phyloP scores from a whole-genome alignment of 2,888 invertebrate genomes.

The Melanchra persicariae region DNA sequence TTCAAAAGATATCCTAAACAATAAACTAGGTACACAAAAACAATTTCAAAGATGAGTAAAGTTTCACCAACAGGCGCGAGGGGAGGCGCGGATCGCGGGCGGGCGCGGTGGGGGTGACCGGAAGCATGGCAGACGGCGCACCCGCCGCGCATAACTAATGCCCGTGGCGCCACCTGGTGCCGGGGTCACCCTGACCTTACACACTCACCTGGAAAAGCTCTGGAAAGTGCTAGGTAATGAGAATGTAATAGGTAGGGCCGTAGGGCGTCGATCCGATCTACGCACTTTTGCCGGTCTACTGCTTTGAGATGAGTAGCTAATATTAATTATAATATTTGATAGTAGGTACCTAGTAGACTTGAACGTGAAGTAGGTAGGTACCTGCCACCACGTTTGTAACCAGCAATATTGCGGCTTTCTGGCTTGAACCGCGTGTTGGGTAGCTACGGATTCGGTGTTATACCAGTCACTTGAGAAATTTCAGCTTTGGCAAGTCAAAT shows the following conservation, averaged over 20 bases:
- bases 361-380: neutral
- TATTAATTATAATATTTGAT: neutral
- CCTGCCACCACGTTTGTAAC: neutral
- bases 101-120: slow-evolving; percentile 70
- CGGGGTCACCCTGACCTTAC: slow-evolving; percentile 67
- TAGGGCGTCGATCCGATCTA: slow-evolving; percentile 6
- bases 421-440: neutral
- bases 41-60: slow-evolving; percentile 44
- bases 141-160: slow-evolving; percentile 81
- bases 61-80: slow-evolving; percentile 54
- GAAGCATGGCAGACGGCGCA: slow-evolving; percentile 82
- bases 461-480: neutral
- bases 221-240: slow-evolving; percentile 57
- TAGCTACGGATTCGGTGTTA: neutral
- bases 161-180: slow-evolving; percentile 74
- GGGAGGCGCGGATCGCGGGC: slow-evolving; percentile 44
- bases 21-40: slow-evolving; percentile 47
- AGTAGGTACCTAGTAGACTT: no score
- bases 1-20: slow-evolving; percentile 1
- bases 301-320: neutral
- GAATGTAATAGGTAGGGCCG: slow-evolving; percentile 1
- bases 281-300: slow-evolving; percentile 17
- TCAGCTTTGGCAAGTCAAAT: no score
- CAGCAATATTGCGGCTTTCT: neutral
- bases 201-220: slow-evolving; percentile 64